Evolutionary conservation across 2,113 vertebrate genomes (phyloP), one percentile per base, ranked within the genome.

Genomic region (Poeciliopsis occidentalis): DNA sequence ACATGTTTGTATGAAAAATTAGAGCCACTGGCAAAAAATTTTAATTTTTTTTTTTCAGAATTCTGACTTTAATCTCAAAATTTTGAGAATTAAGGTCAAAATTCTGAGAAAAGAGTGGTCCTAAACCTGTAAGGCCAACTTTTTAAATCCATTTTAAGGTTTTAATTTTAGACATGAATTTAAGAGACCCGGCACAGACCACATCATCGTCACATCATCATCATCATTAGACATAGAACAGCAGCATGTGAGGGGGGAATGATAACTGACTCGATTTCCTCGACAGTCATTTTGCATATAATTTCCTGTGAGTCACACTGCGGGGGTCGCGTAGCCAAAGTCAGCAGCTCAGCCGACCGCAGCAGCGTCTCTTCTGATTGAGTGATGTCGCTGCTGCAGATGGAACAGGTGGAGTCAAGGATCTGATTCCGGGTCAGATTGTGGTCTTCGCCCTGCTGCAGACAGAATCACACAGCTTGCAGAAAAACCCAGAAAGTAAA

Each of bases 231-330:
- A 57, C 22, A 4, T 8, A 57, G 8, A n/a, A n/a, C n/a, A 51
- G 12, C 1, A 60, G 6, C 15, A 19, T 61, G 60, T 6, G 10
- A n/a, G 60, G 37, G 39, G 34, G 12, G 22, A 65, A 57, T 37
- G 11, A 39, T 32, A 30, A 90, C 93, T 76, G 73, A 95, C 94
- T 90, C 62, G 3, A 27, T 80, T 81, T 93, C 91, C 82, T 91
- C 83, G n/a, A 82, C 37, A 32, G 92, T 88, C 78, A 90, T 91
- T 77, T 62, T 92, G 76, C 79, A 44, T 5, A 90, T 78, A 2
- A 89, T 92, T 77, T 91, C 92, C 70, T 79, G 69, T 0, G 86
- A 78, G 67, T 88, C 69, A 13, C 60, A 8, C 27, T 4, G 13
- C 22, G 69, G 83, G 41, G 74, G 44, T n/a, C 79, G 39, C 32